Conservation (phyloP, 2,888 invertebrate genomes). For the Pseudococcus longispinus region DNA sequence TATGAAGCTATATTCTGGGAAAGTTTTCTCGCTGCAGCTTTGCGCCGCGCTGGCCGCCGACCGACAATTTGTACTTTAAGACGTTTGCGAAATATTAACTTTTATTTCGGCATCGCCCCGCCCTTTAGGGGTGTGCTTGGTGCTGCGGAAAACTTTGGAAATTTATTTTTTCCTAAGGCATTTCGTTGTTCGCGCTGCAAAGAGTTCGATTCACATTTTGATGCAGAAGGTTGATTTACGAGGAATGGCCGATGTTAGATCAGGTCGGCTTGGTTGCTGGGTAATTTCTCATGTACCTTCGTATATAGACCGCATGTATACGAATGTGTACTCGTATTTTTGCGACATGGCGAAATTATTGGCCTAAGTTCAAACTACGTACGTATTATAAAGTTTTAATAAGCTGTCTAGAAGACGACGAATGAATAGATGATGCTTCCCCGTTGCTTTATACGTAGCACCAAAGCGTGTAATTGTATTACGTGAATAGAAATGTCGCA, state of each 20-base stretch:
- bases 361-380: neutral
- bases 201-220: neutral
- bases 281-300: neutral
- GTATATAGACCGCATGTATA: neutral
- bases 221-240: constrained; percentile 9
- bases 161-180: neutral
- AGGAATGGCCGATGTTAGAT: neutral
- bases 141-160: neutral
- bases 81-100: constrained; percentile 28
- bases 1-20: neutral
- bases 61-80: neutral
- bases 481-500: too few species aligned
- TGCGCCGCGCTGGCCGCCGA: neutral
- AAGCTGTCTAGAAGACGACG: neutral
- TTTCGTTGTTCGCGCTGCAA: neutral
- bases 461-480: neutral
- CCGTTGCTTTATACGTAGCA: neutral
- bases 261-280: neutral
- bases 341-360: neutral
- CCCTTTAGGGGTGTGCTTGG: neutral
- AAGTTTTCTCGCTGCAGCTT: neutral
- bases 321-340: neutral
- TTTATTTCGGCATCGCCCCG: neutral
- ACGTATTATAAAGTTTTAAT: constrained; percentile 26
- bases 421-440: neutral